Evolutionary conservation across 2,888 invertebrate genomes (phyloP).

Genomic region (Netelia melanura): DNA sequence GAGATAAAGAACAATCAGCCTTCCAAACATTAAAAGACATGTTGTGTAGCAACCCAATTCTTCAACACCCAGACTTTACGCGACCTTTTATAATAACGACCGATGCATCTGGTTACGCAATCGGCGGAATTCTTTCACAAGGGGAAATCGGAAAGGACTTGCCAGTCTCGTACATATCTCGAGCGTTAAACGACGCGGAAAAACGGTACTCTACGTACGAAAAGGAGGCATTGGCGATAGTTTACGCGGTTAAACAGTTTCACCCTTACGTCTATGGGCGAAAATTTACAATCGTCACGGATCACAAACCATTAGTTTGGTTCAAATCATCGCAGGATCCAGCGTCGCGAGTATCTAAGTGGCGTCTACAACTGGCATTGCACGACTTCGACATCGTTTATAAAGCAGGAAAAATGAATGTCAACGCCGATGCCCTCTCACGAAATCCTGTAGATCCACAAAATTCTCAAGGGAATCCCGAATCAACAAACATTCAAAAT

Average conservation of each 20-base stretch:
- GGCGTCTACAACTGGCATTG: no score
- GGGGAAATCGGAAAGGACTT: slow-evolving; percentile 26
- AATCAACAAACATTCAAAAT: no score
- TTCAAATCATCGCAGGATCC: slow-evolving; percentile 3
- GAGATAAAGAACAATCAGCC: slow-evolving; percentile 20
- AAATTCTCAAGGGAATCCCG: no score
- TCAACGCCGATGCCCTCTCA: no score
- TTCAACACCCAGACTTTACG: slow-evolving; percentile 68
- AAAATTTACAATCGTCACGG: slow-evolving; percentile 21
- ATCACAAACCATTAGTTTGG: slow-evolving; percentile 30
- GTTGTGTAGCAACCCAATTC: slow-evolving; percentile 42
- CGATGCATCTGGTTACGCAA: slow-evolving; percentile 59
- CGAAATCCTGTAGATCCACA: no score
- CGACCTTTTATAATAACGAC: slow-evolving; percentile 69
- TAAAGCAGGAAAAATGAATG: no score
- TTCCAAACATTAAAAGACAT: slow-evolving; percentile 47
- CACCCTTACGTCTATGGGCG: slow-evolving; percentile 39
- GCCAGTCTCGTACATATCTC: slow-evolving; percentile 37
- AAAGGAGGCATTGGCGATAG: neutral
- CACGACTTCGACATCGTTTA: no score
- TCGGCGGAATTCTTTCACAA: no score
- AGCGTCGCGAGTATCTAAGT: slow-evolving; percentile 12
- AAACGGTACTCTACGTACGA: slow-evolving; percentile 33
- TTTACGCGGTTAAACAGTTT: slow-evolving; percentile 37
- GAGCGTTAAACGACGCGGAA: slow-evolving; percentile 36